phyloP scores from a whole-genome alignment of 2,888 invertebrate species.

The Orthonevra nobilis region DNA sequence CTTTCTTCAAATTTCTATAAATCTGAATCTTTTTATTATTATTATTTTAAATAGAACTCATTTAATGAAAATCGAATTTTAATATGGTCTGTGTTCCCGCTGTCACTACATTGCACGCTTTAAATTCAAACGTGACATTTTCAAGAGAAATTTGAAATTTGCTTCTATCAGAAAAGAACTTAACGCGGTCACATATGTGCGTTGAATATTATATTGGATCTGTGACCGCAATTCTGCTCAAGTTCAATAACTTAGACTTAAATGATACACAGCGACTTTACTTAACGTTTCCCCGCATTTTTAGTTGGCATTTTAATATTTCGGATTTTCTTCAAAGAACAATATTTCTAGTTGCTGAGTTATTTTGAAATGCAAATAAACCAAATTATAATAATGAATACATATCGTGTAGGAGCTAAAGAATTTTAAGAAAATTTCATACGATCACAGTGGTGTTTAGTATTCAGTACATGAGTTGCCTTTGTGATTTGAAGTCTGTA shows the following conservation, averaged over 20 bases:
- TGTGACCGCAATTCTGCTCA: constrained; percentile 1
- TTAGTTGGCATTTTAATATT: no score
- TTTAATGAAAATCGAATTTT: neutral
- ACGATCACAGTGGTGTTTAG: constrained; percentile 8
- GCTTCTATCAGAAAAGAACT: constrained; percentile 23
- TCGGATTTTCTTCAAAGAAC: no score
- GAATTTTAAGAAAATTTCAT: constrained; percentile 23
- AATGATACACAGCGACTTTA: no score
- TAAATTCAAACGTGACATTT: constrained; percentile 24
- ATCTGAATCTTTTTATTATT: neutral
- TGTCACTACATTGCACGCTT: neutral
- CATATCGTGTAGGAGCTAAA: neutral
- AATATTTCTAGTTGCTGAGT: no score
- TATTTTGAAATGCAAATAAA: constrained; percentile 6
- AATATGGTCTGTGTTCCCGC: neutral
- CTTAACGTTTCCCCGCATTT: no score
- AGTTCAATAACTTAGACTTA: constrained; percentile 36
- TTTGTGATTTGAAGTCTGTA: constrained; percentile 54
- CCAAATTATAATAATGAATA: neutral
- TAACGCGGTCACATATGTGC: constrained; percentile 1
- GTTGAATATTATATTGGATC: constrained; percentile 2
- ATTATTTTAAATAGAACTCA: no score
- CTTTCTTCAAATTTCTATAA: neutral
- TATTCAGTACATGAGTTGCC: constrained; percentile 30
- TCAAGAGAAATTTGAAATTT: constrained; percentile 40